phyloP scores from a whole-genome alignment of 2,113 vertebrate species.

The Ifrita kowaldi region DNA sequence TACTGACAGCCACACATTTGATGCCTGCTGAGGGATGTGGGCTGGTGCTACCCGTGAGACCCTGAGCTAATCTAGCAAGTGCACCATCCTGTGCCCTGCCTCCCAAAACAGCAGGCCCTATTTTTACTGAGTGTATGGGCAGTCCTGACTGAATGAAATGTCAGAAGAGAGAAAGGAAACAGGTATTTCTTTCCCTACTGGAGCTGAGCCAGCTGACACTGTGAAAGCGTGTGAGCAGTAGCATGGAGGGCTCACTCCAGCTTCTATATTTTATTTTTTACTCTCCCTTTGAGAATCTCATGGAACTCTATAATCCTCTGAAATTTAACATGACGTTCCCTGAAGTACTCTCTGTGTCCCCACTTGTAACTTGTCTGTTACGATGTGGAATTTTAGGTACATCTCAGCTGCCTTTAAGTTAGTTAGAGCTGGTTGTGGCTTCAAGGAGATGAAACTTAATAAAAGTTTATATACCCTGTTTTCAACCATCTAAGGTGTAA shows the following conservation, averaged over 20 bases:
- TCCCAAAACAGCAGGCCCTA: neutral
- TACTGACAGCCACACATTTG: accelerated
- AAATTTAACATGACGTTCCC: neutral
- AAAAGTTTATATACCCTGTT: neutral
- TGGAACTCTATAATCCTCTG: neutral
- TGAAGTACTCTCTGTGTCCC: neutral
- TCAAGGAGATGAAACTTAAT: neutral
- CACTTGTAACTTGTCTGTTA: accelerated
- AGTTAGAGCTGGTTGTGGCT: neutral
- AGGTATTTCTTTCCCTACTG: neutral
- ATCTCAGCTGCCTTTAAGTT: neutral
- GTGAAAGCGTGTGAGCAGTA: neutral
- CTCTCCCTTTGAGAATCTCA: neutral
- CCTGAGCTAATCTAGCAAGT: neutral
- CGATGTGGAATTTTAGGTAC: neutral
- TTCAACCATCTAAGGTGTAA: neutral
- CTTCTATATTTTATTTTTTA: neutral
- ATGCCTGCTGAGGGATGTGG: neutral
- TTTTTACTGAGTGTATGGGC: neutral
- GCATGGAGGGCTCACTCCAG: neutral
- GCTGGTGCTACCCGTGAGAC: neutral
- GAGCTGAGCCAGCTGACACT: neutral
- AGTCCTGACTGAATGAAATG: neutral
- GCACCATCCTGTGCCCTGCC: neutral
- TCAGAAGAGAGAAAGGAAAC: neutral